A percentile compares a stretch with the other conserved stretches of the same genome.
Evolutionary conservation across 2,888 invertebrate genomes (phyloP).

Genomic region (Petrophora chlorosata): DNA sequence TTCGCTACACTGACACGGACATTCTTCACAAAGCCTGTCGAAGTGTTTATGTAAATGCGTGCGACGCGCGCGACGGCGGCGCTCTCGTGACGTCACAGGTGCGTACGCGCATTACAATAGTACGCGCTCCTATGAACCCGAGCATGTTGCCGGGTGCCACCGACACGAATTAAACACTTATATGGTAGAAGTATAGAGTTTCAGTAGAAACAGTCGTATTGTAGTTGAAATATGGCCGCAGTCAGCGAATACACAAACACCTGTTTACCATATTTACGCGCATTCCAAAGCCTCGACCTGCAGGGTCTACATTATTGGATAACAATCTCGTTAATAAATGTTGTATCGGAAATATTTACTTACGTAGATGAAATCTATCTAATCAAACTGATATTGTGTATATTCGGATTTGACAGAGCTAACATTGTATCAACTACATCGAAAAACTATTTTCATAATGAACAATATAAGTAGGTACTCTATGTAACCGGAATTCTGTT

Average conservation of each 20-base stretch:
- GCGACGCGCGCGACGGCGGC: constrained; percentile 14
- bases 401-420: no score
- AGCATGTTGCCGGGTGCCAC: not conserved
- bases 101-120: constrained; percentile 1
- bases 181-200: constrained; percentile 12
- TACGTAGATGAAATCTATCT: no score
- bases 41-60: constrained; percentile 32
- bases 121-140: not conserved
- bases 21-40: constrained; percentile 1
- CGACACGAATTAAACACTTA: constrained; percentile 22
- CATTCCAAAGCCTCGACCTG: constrained; percentile 3
- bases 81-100: constrained; percentile 4
- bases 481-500: no score
- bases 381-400: no score
- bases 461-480: no score
- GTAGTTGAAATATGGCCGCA: constrained; percentile 3
- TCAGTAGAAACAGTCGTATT: constrained; percentile 2
- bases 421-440: no score
- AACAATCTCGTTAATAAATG: not conserved
- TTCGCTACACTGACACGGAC: constrained; percentile 4
- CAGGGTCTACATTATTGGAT: not conserved
- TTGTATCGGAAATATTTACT: no score
- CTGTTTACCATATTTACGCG: constrained; percentile 2
- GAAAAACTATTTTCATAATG: no score
- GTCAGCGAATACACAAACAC: not conserved